A percentile compares a stretch with the other conserved stretches of the same genome.
Conservation (phyloP, 2,113 vertebrate species). For the Panthera tigris region DNA sequence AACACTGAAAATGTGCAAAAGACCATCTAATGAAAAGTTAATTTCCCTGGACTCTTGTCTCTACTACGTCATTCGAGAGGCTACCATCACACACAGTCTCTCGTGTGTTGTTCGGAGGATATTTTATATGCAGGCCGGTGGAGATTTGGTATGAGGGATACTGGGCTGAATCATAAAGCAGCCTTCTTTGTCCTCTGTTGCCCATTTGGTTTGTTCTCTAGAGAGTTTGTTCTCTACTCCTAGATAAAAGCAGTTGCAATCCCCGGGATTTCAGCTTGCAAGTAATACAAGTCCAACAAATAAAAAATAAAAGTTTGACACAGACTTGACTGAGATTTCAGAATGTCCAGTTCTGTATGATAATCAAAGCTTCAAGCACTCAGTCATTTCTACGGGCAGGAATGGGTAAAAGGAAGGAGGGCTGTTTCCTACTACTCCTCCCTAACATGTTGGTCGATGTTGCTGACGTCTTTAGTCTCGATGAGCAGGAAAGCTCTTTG, state of each 20-base stretch:
- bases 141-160: not conserved
- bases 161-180: not conserved
- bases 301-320: not conserved
- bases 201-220: not conserved
- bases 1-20: not conserved
- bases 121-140: not conserved
- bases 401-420: not conserved
- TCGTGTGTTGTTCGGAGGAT: not conserved
- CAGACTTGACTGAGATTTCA: not conserved
- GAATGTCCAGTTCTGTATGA: not conserved
- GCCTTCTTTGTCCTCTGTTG: not conserved
- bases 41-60: not conserved
- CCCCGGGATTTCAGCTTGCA: not conserved
- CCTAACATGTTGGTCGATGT: not conserved
- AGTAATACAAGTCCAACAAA: not conserved
- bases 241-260: not conserved
- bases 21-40: not conserved
- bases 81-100: not conserved
- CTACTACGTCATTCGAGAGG: not conserved
- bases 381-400: not conserved
- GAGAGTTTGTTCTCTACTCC: not conserved
- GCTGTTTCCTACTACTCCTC: not conserved
- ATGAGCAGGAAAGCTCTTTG: not conserved
- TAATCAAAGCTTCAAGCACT: not conserved
- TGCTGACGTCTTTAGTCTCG: not conserved